These are phyloP conservation scores for Palythoa caribaeorum DNA, from an alignment of 92 coral and sea anemone species.

Conservation along the genomic window DNA sequence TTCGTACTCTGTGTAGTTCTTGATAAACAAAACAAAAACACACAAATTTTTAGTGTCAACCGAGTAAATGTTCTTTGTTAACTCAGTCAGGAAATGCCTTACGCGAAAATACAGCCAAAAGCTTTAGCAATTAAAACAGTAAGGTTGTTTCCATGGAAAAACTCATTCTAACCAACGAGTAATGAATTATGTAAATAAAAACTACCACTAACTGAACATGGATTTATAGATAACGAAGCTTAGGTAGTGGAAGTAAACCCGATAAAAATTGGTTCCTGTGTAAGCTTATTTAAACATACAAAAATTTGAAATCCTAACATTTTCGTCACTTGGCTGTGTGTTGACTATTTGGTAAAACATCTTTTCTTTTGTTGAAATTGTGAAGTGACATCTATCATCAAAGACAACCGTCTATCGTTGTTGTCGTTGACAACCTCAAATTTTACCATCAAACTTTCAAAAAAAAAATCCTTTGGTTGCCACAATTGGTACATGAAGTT, in stretches of 20 bases:
- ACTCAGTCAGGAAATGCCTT: background rate
- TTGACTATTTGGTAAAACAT: background rate
- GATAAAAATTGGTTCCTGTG: background rate
- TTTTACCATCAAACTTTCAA: background rate
- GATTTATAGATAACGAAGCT: background rate
- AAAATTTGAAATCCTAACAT: background rate
- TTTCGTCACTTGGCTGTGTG: background rate
- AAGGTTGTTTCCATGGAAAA: conserved; percentile 19
- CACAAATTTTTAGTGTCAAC: background rate
- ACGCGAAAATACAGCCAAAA: background rate
- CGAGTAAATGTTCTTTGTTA: background rate
- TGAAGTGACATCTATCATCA: conserved; percentile 9
- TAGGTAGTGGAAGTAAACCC: background rate
- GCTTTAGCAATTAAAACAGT: background rate
- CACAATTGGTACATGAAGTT: background rate
- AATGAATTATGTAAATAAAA: conserved; percentile 28
- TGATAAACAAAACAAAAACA: background rate
- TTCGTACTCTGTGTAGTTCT: conserved; percentile 2
- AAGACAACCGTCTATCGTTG: background rate
- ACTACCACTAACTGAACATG: background rate
- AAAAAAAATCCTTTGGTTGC: background rate
- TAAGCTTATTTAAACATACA: background rate
- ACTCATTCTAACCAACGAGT: background rate
- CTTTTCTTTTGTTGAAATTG: conserved; percentile 32
- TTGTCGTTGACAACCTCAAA: background rate